These are phyloP conservation scores for Marasmarcha lunaedactyla DNA, from an alignment of 2,888 invertebrate species.

Conservation along the genomic window DNA sequence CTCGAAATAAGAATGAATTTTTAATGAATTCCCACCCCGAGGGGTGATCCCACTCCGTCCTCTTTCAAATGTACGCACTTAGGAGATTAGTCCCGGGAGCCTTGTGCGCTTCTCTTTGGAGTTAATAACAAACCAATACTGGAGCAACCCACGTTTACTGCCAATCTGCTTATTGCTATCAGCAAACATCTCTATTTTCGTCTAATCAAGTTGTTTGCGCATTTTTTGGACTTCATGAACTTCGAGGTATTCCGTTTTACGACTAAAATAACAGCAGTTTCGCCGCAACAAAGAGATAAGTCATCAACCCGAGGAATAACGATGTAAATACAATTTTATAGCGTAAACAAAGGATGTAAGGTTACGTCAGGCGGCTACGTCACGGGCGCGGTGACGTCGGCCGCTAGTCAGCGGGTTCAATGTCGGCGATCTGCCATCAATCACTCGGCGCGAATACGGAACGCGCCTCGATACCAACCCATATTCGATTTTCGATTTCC, in stretches of 20 bases:
- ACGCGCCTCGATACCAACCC: slow-evolving; percentile 18
- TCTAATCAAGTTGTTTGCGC: no score
- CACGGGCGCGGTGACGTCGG: slow-evolving; percentile 50
- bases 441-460: slow-evolving; percentile 25
- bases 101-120: background rate
- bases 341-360: slow-evolving; percentile 61
- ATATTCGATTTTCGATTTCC: slow-evolving; percentile 4
- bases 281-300: slow-evolving; percentile 47
- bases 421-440: slow-evolving; percentile 66
- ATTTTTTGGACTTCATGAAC: no score
- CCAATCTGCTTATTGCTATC: no score
- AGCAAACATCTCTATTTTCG: no score
- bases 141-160: background rate
- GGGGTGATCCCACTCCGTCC: slow-evolving; percentile 22
- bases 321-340: slow-evolving; percentile 60
- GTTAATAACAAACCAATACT: background rate
- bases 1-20: slow-evolving; percentile 69
- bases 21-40: slow-evolving; percentile 50
- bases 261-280: no score
- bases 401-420: slow-evolving; percentile 63
- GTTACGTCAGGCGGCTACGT: slow-evolving; percentile 51
- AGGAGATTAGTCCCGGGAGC: slow-evolving; percentile 60
- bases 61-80: slow-evolving; percentile 55
- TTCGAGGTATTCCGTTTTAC: no score
- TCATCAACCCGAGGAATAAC: slow-evolving; percentile 57